These are phyloP conservation scores for Xiphophorus maculatus DNA, from an alignment of 2,113 vertebrate genomes.

Conservation along the genomic window DNA sequence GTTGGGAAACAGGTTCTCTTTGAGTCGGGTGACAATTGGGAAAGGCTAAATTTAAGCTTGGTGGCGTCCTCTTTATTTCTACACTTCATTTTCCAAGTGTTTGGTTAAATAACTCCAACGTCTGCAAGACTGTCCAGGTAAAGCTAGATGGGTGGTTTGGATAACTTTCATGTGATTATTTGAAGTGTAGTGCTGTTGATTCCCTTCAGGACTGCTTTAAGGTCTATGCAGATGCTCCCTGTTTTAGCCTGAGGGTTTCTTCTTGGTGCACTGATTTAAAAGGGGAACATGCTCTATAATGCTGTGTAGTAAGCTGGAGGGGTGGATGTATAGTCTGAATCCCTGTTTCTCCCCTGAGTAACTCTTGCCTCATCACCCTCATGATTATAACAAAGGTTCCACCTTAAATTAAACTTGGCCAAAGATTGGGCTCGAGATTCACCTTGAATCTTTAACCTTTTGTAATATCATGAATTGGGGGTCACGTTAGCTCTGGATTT, in stretches of 20 bases:
- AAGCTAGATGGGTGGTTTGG: constrained; percentile 45
- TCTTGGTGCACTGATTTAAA: constrained; percentile 68
- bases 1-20: constrained; percentile 69
- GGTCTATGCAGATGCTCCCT: constrained; percentile 70
- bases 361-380: constrained; percentile 48
- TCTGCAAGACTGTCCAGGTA: constrained; percentile 60
- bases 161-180: constrained; percentile 28
- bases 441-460: neutral
- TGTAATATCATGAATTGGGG: neutral
- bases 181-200: constrained; percentile 22
- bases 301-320: constrained; percentile 70
- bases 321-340: constrained; percentile 67
- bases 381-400: constrained; percentile 46
- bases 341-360: constrained; percentile 49
- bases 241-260: constrained; percentile 69
- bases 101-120: constrained; percentile 67
- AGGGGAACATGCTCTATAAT: constrained; percentile 75
- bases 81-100: constrained; percentile 56
- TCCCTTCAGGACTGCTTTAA: constrained; percentile 74
- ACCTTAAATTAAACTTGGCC: constrained; percentile 21
- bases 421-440: neutral
- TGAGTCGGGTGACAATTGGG: constrained; percentile 72
- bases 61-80: constrained; percentile 67
- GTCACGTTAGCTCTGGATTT: too few relatives aligned
- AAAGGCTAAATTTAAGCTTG: constrained; percentile 73